These are phyloP conservation scores for Caenorhabditis angaria DNA, from an alignment of 2,888 invertebrate genomes.

Conservation along the genomic window DNA sequence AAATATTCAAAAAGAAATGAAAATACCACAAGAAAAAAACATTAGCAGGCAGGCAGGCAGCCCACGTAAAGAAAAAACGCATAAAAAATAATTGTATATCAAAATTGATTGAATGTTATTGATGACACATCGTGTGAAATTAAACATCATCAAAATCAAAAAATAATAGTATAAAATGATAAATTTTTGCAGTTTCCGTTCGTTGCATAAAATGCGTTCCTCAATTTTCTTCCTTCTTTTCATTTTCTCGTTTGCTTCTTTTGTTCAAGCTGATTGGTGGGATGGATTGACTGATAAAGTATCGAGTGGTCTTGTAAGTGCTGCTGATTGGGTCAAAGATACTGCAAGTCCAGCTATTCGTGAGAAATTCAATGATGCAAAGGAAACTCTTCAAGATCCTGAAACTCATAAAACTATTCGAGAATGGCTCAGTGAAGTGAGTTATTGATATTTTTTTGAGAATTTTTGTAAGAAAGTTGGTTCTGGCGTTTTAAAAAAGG, in stretches of 20 bases:
- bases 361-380: conserved; percentile 56
- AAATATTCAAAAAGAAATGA: too few species aligned
- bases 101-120: not conserved
- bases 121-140: not conserved
- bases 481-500: too few species aligned
- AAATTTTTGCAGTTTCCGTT: not conserved
- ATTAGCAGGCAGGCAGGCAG: too few species aligned
- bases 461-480: not conserved
- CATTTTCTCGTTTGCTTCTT: not conserved
- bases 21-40: not conserved
- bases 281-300: conserved; percentile 52
- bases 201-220: not conserved
- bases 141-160: not conserved
- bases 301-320: conserved; percentile 34
- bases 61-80: not conserved
- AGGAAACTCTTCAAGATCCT: conserved; percentile 58
- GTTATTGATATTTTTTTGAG: too few species aligned
- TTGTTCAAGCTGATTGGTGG: conserved; percentile 55
- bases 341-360: conserved; percentile 52
- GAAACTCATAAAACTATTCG: conserved; percentile 56
- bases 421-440: conserved; percentile 56
- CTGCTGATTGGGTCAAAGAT: conserved; percentile 58
- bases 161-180: not conserved
- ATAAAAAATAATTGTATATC: not conserved
- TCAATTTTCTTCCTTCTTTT: not conserved